Evolutionary conservation across 1,140 invertebrate species (phyloP).

Genomic region (Philaenus spumarius): DNA sequence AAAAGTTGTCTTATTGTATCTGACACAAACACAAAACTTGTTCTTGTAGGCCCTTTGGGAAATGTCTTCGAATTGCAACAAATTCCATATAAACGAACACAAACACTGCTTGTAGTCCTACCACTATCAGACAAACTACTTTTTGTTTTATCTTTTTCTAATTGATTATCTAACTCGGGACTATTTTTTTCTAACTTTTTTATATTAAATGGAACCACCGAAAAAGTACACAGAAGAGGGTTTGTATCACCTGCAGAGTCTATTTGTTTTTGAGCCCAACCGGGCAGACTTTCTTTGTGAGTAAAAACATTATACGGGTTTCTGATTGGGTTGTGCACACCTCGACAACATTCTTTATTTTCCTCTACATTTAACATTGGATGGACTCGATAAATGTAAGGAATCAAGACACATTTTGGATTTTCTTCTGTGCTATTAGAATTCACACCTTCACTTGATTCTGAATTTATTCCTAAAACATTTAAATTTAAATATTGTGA

Average conservation of each 20-base stretch:
- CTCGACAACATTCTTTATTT: constrained; percentile 2
- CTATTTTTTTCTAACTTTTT: too few species aligned
- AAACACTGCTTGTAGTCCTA: not conserved
- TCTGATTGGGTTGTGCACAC: constrained; percentile 1
- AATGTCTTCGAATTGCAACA: not conserved
- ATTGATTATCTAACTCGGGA: too few species aligned
- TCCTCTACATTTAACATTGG: not conserved
- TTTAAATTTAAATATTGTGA: too few species aligned
- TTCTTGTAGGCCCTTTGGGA: not conserved
- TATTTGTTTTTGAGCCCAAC: not conserved
- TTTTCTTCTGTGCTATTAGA: too few species aligned
- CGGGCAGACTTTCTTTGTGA: not conserved
- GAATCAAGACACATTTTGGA: too few species aligned
- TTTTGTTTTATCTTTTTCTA: not conserved
- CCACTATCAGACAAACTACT: not conserved
- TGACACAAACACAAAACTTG: constrained; percentile 18
- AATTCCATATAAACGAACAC: constrained; percentile 10
- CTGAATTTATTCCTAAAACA: too few species aligned
- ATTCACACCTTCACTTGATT: too few species aligned
- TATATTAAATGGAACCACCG: too few species aligned
- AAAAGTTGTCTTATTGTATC: constrained; percentile 8
- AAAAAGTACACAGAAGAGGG: too few species aligned
- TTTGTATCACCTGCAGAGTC: too few species aligned
- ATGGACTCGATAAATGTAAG: too few species aligned
- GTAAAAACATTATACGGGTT: constrained; percentile 20